phyloP scores from a whole-genome alignment of 1,140 invertebrate species.

The Neodiprion lecontei region DNA sequence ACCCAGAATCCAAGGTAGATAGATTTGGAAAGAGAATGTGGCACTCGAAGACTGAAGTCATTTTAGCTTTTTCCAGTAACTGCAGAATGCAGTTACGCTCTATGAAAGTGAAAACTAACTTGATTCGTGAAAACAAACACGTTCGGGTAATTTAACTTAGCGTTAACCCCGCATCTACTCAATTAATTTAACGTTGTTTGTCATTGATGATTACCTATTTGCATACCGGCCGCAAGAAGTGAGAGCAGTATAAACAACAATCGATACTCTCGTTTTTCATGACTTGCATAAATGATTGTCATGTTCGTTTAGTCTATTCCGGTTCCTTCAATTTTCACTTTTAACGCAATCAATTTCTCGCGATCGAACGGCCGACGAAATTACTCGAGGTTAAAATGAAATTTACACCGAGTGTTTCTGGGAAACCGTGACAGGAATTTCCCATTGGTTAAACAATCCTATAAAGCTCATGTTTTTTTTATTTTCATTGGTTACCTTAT shows the following conservation, averaged over 20 bases:
- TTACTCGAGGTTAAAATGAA: neutral
- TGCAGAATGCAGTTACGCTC: neutral
- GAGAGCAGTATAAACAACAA: neutral
- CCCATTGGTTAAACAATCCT: too few relatives aligned
- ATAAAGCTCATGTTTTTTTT: neutral
- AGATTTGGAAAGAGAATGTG: neutral
- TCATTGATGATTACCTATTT: too few relatives aligned
- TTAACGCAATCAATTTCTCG: neutral
- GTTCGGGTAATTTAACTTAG: too few relatives aligned
- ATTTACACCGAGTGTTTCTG: neutral
- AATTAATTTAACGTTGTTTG: too few relatives aligned
- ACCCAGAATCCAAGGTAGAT: neutral
- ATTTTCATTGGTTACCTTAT: neutral
- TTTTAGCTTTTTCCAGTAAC: neutral
- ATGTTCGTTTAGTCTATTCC: neutral
- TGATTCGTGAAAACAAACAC: neutral
- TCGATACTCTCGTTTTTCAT: neutral
- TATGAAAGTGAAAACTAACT: neutral
- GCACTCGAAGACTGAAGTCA: neutral
- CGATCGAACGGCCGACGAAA: neutral
- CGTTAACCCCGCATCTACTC: too few relatives aligned
- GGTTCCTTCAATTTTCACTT: neutral
- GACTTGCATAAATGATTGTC: neutral
- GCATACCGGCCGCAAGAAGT: neutral
- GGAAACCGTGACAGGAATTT: neutral